phyloP scores from a whole-genome alignment of 1,140 invertebrate genomes.

The Pseudomyrmex flavicornis region DNA sequence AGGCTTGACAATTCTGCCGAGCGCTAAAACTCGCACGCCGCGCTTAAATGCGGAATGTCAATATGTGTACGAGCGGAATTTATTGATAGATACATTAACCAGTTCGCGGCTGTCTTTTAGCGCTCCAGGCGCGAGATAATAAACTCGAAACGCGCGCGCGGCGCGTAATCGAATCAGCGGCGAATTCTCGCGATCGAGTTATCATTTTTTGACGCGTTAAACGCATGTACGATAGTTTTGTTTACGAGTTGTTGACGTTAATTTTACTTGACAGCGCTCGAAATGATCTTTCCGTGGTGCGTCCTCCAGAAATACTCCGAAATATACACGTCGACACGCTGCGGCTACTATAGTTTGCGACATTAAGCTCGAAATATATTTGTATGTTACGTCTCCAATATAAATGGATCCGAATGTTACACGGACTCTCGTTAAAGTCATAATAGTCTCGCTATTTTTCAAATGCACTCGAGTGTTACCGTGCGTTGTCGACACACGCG shows the following conservation, averaged over 20 bases:
- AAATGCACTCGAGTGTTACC: slow-evolving; percentile 20
- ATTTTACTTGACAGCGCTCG: slow-evolving; percentile 22
- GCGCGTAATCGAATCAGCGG: slow-evolving; percentile 42
- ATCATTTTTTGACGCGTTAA: slow-evolving; percentile 32
- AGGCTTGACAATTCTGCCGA: slow-evolving; percentile 43
- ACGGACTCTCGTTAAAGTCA: slow-evolving; percentile 1
- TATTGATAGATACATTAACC: slow-evolving; percentile 59
- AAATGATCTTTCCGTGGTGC: not conserved
- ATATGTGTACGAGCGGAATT: slow-evolving; percentile 58
- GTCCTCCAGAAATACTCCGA: not conserved
- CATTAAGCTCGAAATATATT: slow-evolving; percentile 13
- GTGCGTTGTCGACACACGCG: slow-evolving; percentile 16
- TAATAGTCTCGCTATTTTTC: slow-evolving; percentile 15
- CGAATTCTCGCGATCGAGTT: slow-evolving; percentile 17
- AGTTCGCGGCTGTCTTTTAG: slow-evolving; percentile 39
- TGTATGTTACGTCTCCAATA: not conserved
- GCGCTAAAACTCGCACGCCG: slow-evolving; percentile 36
- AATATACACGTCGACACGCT: not conserved
- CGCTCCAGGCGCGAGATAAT: not conserved
- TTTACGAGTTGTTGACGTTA: slow-evolving; percentile 40
- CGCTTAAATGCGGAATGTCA: slow-evolving; percentile 57
- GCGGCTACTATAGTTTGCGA: not conserved
- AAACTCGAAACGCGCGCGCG: slow-evolving; percentile 28
- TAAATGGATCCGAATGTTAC: slow-evolving; percentile 5
- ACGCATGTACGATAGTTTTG: slow-evolving; percentile 9